Percentiles rank a stretch among this genome's conserved stretches.
These are phyloP conservation scores for Gasteruption jaculator DNA, from an alignment of 2,888 invertebrate species.

Conservation along the genomic window DNA sequence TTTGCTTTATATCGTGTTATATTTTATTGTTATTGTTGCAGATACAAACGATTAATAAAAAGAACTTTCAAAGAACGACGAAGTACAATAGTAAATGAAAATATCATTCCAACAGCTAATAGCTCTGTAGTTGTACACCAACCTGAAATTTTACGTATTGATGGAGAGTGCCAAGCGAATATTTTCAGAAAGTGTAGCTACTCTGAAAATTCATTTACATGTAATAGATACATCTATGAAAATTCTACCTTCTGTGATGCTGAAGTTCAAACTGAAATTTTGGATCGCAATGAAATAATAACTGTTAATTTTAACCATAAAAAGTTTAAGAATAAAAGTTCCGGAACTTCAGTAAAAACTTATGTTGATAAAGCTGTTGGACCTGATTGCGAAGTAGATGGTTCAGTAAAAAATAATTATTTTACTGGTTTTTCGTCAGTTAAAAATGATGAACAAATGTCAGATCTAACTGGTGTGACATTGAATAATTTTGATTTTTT, in stretches of 20 bases:
- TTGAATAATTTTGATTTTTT: slow-evolving; percentile 18
- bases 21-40: no score
- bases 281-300: background rate
- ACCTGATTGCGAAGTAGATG: background rate
- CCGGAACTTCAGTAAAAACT: slow-evolving; percentile 11
- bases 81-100: no score
- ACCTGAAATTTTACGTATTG: background rate
- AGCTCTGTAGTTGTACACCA: no score
- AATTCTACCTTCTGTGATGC: slow-evolving; percentile 15
- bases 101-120: no score
- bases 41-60: no score
- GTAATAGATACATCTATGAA: slow-evolving; percentile 15
- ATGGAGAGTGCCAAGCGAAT: slow-evolving; percentile 18
- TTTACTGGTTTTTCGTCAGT: slow-evolving; percentile 22
- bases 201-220: slow-evolving; percentile 14
- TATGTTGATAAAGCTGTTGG: slow-evolving; percentile 11
- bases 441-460: slow-evolving; percentile 17
- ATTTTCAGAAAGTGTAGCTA: slow-evolving; percentile 5
- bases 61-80: no score
- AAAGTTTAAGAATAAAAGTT: slow-evolving; percentile 11
- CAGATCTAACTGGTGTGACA: slow-evolving; percentile 20
- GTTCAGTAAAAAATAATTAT: slow-evolving; percentile 4
- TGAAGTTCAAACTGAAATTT: slow-evolving; percentile 18
- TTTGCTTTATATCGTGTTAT: no score
- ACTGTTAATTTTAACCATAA: slow-evolving; percentile 1